Percentiles rank a stretch among this genome's conserved stretches.
Evolutionary conservation across 2,113 vertebrate species (phyloP).

Genomic region (Cricetomys ansorgei): DNA sequence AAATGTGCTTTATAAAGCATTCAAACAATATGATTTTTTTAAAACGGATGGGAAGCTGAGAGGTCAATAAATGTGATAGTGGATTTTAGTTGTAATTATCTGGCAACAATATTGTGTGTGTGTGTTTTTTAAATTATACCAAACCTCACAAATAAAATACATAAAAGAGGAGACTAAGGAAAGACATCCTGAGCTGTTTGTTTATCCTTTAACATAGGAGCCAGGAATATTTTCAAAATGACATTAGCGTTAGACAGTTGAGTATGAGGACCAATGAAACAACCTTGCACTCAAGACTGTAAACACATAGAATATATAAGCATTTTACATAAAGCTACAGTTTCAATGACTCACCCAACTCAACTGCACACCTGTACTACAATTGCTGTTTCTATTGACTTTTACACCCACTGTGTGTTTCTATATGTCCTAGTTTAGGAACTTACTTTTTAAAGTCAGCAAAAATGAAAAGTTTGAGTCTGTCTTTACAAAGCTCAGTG

Average conservation of each 20-base stretch:
- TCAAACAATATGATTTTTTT: neutral
- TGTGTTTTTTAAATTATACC: neutral
- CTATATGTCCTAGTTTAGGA: neutral
- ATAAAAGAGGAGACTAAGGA: neutral
- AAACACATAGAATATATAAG: neutral
- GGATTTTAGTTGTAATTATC: neutral
- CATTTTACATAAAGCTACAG: no score
- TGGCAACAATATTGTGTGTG: neutral
- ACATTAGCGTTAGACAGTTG: neutral
- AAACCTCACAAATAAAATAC: neutral
- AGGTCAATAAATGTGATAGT: neutral
- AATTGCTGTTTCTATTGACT: neutral
- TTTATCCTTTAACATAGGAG: neutral
- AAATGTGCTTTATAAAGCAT: neutral
- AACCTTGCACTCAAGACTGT: neutral
- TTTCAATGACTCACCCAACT: neutral
- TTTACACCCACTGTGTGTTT: neutral
- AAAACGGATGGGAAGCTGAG: neutral
- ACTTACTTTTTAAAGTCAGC: neutral
- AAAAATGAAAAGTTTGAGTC: neutral
- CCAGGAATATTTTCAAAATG: neutral
- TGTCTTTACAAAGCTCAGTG: neutral
- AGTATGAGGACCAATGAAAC: neutral
- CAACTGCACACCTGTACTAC: neutral
- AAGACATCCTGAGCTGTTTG: rapidly evolving